phyloP scores from a whole-genome alignment of 2,113 vertebrate genomes.

The Falcunculus frontatus region DNA sequence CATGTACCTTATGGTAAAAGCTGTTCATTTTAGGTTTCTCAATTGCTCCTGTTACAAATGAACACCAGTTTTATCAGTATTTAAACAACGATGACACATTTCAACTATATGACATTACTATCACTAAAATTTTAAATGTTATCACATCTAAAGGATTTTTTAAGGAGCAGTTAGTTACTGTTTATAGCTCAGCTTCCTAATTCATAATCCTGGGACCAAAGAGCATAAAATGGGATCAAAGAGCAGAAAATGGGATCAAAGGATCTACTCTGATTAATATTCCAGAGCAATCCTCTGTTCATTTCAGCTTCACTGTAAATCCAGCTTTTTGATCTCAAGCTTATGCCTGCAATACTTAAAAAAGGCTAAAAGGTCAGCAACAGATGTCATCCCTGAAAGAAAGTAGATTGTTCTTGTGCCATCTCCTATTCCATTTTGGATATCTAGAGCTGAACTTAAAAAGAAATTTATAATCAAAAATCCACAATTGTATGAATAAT shows the following conservation, averaged over 20 bases:
- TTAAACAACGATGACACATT: neutral
- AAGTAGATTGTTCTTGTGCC: neutral
- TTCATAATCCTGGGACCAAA: neutral
- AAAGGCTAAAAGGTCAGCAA: neutral
- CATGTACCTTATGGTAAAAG: neutral
- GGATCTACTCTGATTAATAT: neutral
- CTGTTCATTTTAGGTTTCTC: neutral
- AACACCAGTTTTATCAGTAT: neutral
- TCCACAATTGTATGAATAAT: neutral
- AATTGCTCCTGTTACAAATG: neutral
- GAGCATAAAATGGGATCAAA: neutral
- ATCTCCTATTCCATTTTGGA: neutral
- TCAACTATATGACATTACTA: neutral
- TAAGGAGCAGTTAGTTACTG: neutral
- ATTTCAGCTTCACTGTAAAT: neutral
- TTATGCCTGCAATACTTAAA: neutral
- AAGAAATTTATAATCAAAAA: neutral
- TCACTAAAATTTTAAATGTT: neutral
- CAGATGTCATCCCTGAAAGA: neutral
- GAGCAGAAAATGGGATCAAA: neutral
- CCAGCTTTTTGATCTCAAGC: neutral
- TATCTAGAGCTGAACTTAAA: neutral
- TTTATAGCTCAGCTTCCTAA: neutral
- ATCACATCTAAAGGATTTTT: neutral
- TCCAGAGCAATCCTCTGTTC: neutral